A percentile compares a stretch with the other conserved stretches of the same genome.
phyloP scores from a whole-genome alignment of 2,888 invertebrate genomes.

The Callinectes sapidus region DNA sequence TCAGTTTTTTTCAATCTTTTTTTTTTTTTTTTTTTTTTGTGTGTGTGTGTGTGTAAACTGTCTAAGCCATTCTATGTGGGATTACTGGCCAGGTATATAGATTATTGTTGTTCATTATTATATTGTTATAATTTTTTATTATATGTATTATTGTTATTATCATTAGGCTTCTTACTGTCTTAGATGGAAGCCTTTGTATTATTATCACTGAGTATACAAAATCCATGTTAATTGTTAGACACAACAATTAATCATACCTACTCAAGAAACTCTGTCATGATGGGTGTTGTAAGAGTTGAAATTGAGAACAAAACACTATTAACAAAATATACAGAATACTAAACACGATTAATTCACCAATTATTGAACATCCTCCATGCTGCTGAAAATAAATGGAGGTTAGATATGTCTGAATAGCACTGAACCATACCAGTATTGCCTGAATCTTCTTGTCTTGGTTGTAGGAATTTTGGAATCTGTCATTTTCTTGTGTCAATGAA shows the following conservation, averaged over 20 bases:
- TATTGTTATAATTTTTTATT: background rate
- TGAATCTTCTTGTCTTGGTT: background rate
- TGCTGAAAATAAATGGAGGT: background rate
- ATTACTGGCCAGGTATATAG: background rate
- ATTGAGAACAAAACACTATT: background rate
- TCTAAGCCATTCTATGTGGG: too few relatives aligned
- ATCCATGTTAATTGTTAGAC: background rate
- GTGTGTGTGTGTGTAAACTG: too few relatives aligned
- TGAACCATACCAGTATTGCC: background rate
- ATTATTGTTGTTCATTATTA: background rate
- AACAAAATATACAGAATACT: background rate
- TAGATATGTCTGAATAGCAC: background rate
- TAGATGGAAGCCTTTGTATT: slow-evolving; percentile 11
- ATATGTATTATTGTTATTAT: background rate
- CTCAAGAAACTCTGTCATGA: background rate
- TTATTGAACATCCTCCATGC: background rate
- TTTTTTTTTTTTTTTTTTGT: too few relatives aligned
- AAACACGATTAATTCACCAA: background rate
- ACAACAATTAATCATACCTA: background rate
- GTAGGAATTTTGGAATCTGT: background rate
- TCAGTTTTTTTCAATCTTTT: too few relatives aligned
- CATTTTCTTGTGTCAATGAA: background rate
- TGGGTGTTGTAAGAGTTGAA: background rate
- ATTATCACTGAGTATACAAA: slow-evolving; percentile 16
- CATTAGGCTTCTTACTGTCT: background rate